Percentiles rank a stretch among this genome's conserved stretches.
Evolutionary conservation across 2,113 vertebrate genomes (phyloP).

Genomic region (Setophaga petechia): DNA sequence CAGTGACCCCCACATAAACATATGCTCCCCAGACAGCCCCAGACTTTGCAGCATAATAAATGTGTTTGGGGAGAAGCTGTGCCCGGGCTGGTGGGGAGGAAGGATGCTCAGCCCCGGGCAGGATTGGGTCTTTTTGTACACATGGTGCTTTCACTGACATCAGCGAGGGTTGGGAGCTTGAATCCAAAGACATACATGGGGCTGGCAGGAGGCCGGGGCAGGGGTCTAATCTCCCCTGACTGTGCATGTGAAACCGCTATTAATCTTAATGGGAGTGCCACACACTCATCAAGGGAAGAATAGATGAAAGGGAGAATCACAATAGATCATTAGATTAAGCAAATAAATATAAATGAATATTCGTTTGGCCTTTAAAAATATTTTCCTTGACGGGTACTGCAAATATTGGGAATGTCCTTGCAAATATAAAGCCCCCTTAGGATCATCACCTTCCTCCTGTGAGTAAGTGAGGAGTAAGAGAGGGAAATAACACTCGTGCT

Average conservation of each 20-base stretch:
- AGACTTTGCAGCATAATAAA: constrained; percentile 34
- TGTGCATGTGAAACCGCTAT: constrained; percentile 70
- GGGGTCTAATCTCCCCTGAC: constrained; percentile 71
- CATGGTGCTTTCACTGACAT: constrained; percentile 63
- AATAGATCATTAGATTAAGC: constrained; percentile 75
- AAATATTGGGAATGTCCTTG: constrained; percentile 68
- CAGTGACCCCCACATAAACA: constrained; percentile 35
- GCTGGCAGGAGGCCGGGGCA: constrained; percentile 69
- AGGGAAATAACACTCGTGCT: constrained; percentile 14
- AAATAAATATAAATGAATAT: constrained; percentile 76
- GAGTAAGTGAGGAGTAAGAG: constrained; percentile 42
- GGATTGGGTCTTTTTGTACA: constrained; percentile 63
- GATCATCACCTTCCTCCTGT: constrained; percentile 49
- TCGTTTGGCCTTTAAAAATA: constrained; percentile 76
- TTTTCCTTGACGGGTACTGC: constrained; percentile 65
- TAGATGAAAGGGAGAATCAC: constrained; percentile 73
- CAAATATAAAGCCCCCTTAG: constrained; percentile 29
- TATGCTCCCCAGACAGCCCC: constrained; percentile 52
- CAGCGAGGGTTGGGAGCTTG: constrained; percentile 55
- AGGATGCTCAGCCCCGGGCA: constrained; percentile 25
- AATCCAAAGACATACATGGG: constrained; percentile 70
- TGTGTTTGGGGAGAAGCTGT: constrained; percentile 25
- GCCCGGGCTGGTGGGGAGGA: not conserved
- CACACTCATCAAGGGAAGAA: constrained; percentile 62
- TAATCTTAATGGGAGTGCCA: constrained; percentile 71